A percentile compares a stretch with the other conserved stretches of the same genome.
Evolutionary conservation across 1,140 invertebrate genomes (phyloP).

Genomic region (Drosophila lacteicornis): DNA sequence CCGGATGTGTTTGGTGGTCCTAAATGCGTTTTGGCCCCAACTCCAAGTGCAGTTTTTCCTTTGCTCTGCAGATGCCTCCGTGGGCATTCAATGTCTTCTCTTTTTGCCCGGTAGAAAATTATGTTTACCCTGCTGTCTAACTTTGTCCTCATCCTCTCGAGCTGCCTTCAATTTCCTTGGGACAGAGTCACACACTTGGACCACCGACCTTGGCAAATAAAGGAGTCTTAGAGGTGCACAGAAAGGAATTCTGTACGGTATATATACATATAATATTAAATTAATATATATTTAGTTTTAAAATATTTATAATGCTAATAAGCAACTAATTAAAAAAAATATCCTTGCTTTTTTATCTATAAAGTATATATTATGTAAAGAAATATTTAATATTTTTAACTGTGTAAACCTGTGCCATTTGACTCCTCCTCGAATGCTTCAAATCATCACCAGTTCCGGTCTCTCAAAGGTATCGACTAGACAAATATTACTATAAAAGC

Average conservation of each 20-base stretch:
- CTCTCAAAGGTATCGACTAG: conserved; percentile 20
- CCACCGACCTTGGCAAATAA: conserved; percentile 35
- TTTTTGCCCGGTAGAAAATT: conserved; percentile 58
- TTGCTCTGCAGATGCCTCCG: conserved; percentile 4
- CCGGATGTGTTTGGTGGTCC: conserved; percentile 68
- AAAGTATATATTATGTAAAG: no score
- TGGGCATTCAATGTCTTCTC: conserved; percentile 39
- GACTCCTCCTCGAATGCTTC: conserved; percentile 3
- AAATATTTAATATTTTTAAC: not conserved
- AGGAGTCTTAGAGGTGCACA: not conserved
- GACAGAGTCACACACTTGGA: conserved; percentile 12
- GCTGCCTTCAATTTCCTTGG: conserved; percentile 13
- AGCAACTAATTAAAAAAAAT: no score
- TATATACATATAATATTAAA: no score
- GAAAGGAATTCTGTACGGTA: not conserved
- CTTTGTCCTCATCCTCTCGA: conserved; percentile 37
- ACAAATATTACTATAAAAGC: conserved; percentile 25
- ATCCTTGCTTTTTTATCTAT: not conserved
- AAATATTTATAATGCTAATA: no score
- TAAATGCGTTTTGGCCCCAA: conserved; percentile 71
- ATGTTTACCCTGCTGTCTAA: conserved; percentile 72
- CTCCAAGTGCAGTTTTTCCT: conserved; percentile 14
- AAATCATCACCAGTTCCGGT: not conserved
- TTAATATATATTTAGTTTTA: no score
- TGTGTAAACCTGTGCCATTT: not conserved